Evolutionary conservation across 2,888 invertebrate genomes (phyloP), one percentile per base, ranked within the genome.

Genomic region (Chrysolina americana): DNA sequence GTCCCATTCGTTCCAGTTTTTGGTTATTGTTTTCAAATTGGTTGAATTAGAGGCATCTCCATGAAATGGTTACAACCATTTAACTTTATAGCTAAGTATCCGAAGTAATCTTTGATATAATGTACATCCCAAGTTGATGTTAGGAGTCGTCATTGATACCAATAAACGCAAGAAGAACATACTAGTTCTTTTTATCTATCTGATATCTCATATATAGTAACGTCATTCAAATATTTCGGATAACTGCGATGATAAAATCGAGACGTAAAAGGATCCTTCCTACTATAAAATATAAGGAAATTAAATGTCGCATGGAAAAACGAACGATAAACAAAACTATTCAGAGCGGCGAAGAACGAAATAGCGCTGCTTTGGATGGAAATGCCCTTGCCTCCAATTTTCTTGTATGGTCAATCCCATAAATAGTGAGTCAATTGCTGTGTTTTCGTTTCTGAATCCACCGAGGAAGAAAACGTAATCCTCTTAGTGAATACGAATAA

Each of bases 341-440:
- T 19, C 28, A 56, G 36, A 73, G 65, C 65, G 47, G 50, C 53
- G 68, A 65, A 71, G 59, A 50, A 65, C 59, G 65, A 69, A 66
- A 75, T 69, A 63, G 71, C 19, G 21, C 53, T 56, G 28, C 23
- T 48, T 66, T 15, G 48, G 41, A 66, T 66, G 66, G 50, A 66
- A 66, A 47, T 28, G 50, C 66, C 50, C 23, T 53, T 69, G 71
- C 65, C 71, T 76, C 53, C 69, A 76, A 74, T 73, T 76, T 56
- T 65, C 62, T 74, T 50, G 59, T 74, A 68, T 69, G 65, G 69
- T 65, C 50, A 65, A 68, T 73, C 70, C 68, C 73, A 76, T 76
- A 76, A 76, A 76, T 76, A 73, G 63, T 50, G 36, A 68, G 75
- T 75, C 74, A 72, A 77, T 74, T 70, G 77, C 74, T 77, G 71